phyloP scores from a whole-genome alignment of 2,888 invertebrate genomes.

The Eilema sororculum region DNA sequence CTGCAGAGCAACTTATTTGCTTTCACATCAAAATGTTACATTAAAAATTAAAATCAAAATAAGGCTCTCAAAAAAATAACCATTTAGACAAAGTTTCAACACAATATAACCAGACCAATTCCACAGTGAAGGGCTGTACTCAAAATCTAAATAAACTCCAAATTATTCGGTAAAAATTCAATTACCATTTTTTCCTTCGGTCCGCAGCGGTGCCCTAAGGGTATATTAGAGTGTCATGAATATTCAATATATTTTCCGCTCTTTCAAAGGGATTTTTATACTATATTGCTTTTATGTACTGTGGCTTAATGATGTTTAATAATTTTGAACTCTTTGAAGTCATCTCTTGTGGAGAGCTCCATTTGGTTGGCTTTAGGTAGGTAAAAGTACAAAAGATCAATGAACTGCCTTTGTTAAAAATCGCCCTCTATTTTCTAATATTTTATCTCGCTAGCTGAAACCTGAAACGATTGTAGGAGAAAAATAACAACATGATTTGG shows the following conservation, averaged over 20 bases:
- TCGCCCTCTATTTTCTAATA: not conserved
- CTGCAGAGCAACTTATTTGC: not conserved
- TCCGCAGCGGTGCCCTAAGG: slow-evolving; percentile 37
- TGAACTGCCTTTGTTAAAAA: not conserved
- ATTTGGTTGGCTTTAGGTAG: not conserved
- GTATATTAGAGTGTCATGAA: slow-evolving; percentile 52
- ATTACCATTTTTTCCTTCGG: slow-evolving; percentile 53
- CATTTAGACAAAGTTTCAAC: slow-evolving; percentile 16
- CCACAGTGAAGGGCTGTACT: slow-evolving; percentile 31
- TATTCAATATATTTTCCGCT: slow-evolving; percentile 54
- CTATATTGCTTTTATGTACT: slow-evolving; percentile 41
- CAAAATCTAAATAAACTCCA: slow-evolving; percentile 49
- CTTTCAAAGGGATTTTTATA: slow-evolving; percentile 49
- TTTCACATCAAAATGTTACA: not conserved
- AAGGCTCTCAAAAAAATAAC: not conserved
- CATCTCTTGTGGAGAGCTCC: slow-evolving; percentile 34
- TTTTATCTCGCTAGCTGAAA: not conserved
- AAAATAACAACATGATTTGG: too few species aligned
- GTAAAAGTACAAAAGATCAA: not conserved
- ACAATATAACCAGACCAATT: slow-evolving; percentile 18
- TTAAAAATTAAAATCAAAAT: not conserved
- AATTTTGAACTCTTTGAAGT: slow-evolving; percentile 47
- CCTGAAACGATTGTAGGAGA: not conserved
- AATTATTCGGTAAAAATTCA: slow-evolving; percentile 56
- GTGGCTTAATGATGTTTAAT: slow-evolving; percentile 42